Base-by-base conservation (phyloP, 2,888 invertebrate genomes). In the Cephonodes hylas region DNA sequence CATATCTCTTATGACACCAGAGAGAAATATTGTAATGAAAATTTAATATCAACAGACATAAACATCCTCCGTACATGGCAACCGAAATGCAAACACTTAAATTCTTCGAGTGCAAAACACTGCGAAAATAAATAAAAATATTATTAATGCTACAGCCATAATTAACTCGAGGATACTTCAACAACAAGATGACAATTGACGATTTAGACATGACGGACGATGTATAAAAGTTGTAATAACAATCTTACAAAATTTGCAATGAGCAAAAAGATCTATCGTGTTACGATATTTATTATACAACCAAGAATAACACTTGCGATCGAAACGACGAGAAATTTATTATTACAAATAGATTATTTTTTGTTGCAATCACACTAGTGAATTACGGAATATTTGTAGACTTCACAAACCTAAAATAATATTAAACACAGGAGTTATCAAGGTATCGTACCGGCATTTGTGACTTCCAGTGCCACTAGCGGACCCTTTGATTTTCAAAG, bases 101-200 rank as follows among this genome's bases (percentile, higher is more conserved):
- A 61, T 64, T 66, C 64, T 63, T 73, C 68, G 63, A 63, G 70
- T 61, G 63, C 67, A 72, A 69, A 68, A 69, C 68, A 72, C 66
- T 70, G 65, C 61, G 68, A 68, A 67, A 42, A 42, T 60, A 38
- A 48, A 53, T 53, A 38, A 60, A 75, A 70, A 66, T 62, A 70
- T 66, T 74, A 77, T 75, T 66, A 69, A 69, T 66, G 34, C 23
- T 27, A 45, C 45, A 45, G 45, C 20, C 34, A 45, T 78, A 78
- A 82, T 83, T 81, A 80, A 75, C 66, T 76, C 60, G 67, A 79
- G 69, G 72, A 69, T 70, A 70, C 79, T 82, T 70, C 59, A 73
- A 65, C 67, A 60, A 69, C 67, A 65, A 68, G 66, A 67, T 70
- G 68, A 70, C 72, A 70, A 67, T 59, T 8, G 60, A 64, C 57